Evolutionary conservation across 2,113 vertebrate species (phyloP).

Genomic region (Tragelaphus scriptus): DNA sequence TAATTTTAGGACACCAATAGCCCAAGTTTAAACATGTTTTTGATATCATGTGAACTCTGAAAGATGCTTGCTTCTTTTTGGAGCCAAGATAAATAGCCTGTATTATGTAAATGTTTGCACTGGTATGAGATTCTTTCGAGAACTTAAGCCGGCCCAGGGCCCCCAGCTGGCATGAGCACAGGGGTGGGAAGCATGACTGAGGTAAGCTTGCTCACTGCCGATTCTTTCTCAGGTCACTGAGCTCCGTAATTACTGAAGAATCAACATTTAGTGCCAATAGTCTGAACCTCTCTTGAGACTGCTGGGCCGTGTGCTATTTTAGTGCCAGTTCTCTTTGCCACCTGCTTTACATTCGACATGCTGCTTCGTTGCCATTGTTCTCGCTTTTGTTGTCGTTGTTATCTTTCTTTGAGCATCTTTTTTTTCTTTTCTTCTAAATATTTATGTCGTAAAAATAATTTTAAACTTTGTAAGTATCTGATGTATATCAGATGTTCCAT

Average conservation of each 20-base stretch:
- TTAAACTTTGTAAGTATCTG: not conserved
- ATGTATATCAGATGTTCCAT: not conserved
- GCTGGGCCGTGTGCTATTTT: not conserved
- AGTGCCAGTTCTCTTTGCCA: constrained; percentile 11
- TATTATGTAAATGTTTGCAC: constrained; percentile 28
- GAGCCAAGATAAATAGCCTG: constrained; percentile 37
- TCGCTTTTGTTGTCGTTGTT: not conserved
- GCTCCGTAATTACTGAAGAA: not conserved
- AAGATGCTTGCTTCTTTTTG: not conserved
- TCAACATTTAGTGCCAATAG: not conserved
- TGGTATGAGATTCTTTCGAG: constrained; percentile 20
- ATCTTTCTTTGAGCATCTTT: not conserved
- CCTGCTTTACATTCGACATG: not conserved
- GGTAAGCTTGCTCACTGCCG: not conserved
- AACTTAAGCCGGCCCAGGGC: constrained; percentile 27
- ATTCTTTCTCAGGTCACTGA: constrained; percentile 48
- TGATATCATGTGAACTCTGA: constrained; percentile 7
- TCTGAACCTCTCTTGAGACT: not conserved
- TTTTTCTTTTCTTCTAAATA: not conserved
- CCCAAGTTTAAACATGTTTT: not conserved
- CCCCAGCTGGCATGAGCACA: not conserved
- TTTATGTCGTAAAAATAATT: not conserved
- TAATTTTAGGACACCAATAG: not conserved
- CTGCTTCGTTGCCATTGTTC: not conserved
- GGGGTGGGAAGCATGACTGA: constrained; percentile 31